phyloP scores from a whole-genome alignment of 2,113 vertebrate genomes.

The Sylvietta virens region DNA sequence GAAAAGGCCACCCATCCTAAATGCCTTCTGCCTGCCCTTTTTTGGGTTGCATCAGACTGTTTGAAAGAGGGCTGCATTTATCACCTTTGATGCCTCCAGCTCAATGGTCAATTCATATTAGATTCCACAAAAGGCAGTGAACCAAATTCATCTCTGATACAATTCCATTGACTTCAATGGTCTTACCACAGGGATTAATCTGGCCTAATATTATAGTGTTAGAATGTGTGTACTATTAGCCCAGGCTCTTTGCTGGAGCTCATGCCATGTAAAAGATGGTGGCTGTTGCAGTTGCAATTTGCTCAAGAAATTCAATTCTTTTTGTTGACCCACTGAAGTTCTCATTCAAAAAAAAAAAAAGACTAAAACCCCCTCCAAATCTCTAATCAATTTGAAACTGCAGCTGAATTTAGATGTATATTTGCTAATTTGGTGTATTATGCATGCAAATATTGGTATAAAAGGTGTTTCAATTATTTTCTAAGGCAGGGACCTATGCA shows the following conservation, averaged over 20 bases:
- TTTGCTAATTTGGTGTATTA: slow-evolving; percentile 79
- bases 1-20: slow-evolving; percentile 55
- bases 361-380: neutral
- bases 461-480: slow-evolving; percentile 85
- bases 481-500: slow-evolving; percentile 89
- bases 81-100: slow-evolving; percentile 48
- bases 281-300: slow-evolving; percentile 64
- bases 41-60: slow-evolving; percentile 50
- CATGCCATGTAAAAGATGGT: slow-evolving; percentile 28
- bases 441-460: slow-evolving; percentile 82
- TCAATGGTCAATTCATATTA: slow-evolving; percentile 22
- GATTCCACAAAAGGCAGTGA: slow-evolving; percentile 42
- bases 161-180: slow-evolving; percentile 58
- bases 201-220: slow-evolving; percentile 39
- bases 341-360: neutral
- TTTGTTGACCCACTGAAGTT: slow-evolving; percentile 68
- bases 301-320: slow-evolving; percentile 55
- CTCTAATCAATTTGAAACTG: slow-evolving; percentile 53
- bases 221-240: slow-evolving; percentile 6
- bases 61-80: slow-evolving; percentile 49
- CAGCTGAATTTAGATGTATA: slow-evolving; percentile 75
- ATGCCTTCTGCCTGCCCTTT: slow-evolving; percentile 62
- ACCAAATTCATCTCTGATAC: slow-evolving; percentile 57
- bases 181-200: slow-evolving; percentile 50
- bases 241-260: slow-evolving; percentile 33